Evolutionary conservation across 2,888 invertebrate genomes (phyloP).

Genomic region (Timema cristinae): DNA sequence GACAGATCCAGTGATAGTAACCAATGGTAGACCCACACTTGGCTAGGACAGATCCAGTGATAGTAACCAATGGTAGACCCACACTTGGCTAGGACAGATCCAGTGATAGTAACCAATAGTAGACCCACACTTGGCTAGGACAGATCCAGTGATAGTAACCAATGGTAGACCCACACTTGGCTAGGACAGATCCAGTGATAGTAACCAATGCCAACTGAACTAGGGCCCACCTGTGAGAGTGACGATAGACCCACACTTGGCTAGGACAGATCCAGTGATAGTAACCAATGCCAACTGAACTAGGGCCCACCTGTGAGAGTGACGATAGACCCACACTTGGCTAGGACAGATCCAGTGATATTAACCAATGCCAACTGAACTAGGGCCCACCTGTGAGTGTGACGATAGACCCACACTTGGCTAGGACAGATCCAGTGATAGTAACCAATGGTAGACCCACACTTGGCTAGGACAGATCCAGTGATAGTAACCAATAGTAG

Average conservation of each 20-base stretch:
- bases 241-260: conserved; percentile 87
- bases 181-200: conserved; percentile 39
- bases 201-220: too few relatives aligned
- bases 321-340: conserved; percentile 87
- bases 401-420: conserved; percentile 87
- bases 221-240: conserved; percentile 55
- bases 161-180: conserved; percentile 79
- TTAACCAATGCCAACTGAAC: too few relatives aligned
- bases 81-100: conserved; percentile 63
- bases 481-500: conserved; percentile 44
- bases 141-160: too few relatives aligned
- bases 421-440: conserved; percentile 39
- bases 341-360: conserved; percentile 39
- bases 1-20: too few relatives aligned
- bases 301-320: conserved; percentile 55
- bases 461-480: too few relatives aligned
- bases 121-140: too few relatives aligned
- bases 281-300: too few relatives aligned
- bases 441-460: too few relatives aligned
- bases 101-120: too few relatives aligned
- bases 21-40: too few relatives aligned
- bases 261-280: conserved; percentile 39
- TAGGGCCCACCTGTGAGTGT: conserved; percentile 55
- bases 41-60: too few relatives aligned
- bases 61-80: conserved; percentile 58